Evolutionary conservation across 2,888 invertebrate species (phyloP).

Genomic region (Cerceris ruficornis): DNA sequence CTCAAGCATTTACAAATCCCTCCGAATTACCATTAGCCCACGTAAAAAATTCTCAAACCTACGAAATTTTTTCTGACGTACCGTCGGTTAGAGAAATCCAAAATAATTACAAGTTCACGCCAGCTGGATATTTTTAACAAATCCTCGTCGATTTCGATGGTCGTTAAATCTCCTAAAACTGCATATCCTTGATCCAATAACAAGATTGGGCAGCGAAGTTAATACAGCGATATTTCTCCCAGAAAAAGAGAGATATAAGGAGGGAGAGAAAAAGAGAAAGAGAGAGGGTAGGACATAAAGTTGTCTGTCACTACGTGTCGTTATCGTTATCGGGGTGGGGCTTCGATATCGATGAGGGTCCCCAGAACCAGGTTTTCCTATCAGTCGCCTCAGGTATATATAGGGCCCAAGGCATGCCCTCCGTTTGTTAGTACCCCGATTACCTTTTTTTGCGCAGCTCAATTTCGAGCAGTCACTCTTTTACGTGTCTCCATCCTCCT

Average conservation of each 20-base stretch:
- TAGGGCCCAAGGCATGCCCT: slow-evolving; percentile 75
- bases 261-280: background rate
- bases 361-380: slow-evolving; percentile 77
- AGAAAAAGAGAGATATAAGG: background rate
- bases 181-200: background rate
- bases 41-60: too few species aligned
- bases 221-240: slow-evolving; percentile 10
- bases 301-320: slow-evolving; percentile 67
- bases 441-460: slow-evolving; percentile 51
- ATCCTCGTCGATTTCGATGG: too few species aligned
- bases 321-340: slow-evolving; percentile 79
- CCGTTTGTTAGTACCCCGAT: slow-evolving; percentile 75
- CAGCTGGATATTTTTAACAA: too few species aligned
- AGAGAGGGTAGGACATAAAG: slow-evolving; percentile 30
- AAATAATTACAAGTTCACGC: too few species aligned
- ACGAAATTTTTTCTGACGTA: too few species aligned
- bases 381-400: slow-evolving; percentile 76
- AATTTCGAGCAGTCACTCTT: slow-evolving; percentile 3
- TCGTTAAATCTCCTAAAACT: too few species aligned
- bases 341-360: slow-evolving; percentile 79
- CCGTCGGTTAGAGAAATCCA: too few species aligned
- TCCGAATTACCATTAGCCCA: too few species aligned
- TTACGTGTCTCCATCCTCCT: background rate
- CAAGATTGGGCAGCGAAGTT: background rate
- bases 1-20: too few species aligned